phyloP scores from a whole-genome alignment of 2,113 vertebrate genomes.

The Gallinago paraguaiae region DNA sequence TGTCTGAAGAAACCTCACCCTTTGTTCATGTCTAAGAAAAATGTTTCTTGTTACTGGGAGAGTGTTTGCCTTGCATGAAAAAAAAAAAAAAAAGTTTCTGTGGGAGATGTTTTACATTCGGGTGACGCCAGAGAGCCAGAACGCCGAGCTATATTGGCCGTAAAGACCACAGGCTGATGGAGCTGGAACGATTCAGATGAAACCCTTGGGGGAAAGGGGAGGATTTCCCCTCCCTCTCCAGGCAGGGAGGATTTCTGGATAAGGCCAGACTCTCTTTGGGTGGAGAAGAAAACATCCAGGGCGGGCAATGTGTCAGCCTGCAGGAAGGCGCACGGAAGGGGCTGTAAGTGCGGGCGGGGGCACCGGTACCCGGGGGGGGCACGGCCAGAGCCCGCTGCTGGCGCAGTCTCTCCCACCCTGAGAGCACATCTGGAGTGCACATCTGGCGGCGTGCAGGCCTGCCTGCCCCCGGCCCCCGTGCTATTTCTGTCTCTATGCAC shows the following conservation, averaged over 20 bases:
- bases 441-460: not conserved
- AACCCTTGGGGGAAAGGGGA: not conserved
- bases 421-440: conserved; percentile 5
- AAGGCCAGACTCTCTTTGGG: not conserved
- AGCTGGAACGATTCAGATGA: not conserved
- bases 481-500: conserved; percentile 73
- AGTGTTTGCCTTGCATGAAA: conserved; percentile 5
- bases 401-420: not conserved
- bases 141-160: not conserved
- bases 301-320: not conserved
- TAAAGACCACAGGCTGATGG: not conserved
- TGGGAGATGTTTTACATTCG: conserved; percentile 43
- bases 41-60: conserved; percentile 51
- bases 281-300: not conserved
- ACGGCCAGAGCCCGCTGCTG: not conserved
- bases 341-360: not conserved
- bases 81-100: conserved; percentile 37
- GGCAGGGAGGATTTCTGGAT: not conserved
- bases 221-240: not conserved
- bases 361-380: no score
- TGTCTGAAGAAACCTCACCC: conserved; percentile 48
- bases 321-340: accelerated
- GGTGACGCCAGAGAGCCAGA: conserved; percentile 35
- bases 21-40: conserved; percentile 39
- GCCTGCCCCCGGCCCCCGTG: not conserved